A percentile compares a stretch with the other conserved stretches of the same genome.
These are phyloP conservation scores for Sanderia malayensis DNA, from an alignment of 30 jellyfish, hydroid and myxozoan species.

Conservation along the genomic window DNA sequence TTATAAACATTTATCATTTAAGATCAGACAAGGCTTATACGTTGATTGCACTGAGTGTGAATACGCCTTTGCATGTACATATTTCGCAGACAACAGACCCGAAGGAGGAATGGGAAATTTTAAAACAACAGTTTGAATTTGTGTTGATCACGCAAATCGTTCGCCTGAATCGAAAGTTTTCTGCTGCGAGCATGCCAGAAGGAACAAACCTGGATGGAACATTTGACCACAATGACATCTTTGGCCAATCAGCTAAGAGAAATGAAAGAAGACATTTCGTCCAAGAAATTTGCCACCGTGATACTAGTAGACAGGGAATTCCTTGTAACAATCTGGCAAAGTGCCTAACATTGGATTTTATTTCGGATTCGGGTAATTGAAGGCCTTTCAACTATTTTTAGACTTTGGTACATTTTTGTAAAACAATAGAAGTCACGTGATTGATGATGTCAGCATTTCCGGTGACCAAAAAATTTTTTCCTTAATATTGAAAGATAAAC, in stretches of 20 bases:
- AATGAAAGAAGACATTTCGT: slow-evolving; percentile 33
- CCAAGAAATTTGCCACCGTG: slow-evolving; percentile 39
- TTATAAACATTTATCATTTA: slow-evolving; percentile 34
- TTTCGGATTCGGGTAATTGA: not conserved
- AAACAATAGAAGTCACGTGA: not conserved
- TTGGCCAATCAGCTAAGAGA: slow-evolving; percentile 47
- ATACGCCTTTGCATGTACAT: too few relatives aligned
- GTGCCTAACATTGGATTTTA: slow-evolving; percentile 26
- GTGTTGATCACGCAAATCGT: slow-evolving; percentile 40
- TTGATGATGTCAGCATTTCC: slow-evolving; percentile 1
- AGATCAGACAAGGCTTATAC: slow-evolving; percentile 54
- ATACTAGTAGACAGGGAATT: slow-evolving; percentile 11
- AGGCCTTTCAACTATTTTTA: not conserved
- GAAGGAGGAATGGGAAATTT: slow-evolving; percentile 53
- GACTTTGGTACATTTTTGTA: not conserved
- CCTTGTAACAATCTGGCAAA: slow-evolving; percentile 5
- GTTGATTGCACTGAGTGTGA: too few relatives aligned
- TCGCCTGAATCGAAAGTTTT: too few relatives aligned
- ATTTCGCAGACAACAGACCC: slow-evolving; percentile 49
- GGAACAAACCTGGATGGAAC: slow-evolving; percentile 46
- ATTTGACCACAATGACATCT: slow-evolving; percentile 49
- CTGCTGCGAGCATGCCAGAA: too few relatives aligned
- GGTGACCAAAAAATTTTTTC: not conserved
- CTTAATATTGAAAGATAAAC: not conserved
- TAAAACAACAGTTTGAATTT: slow-evolving; percentile 39